Conservation (phyloP, 2,888 invertebrate species). For the Drosophila borealis region DNA sequence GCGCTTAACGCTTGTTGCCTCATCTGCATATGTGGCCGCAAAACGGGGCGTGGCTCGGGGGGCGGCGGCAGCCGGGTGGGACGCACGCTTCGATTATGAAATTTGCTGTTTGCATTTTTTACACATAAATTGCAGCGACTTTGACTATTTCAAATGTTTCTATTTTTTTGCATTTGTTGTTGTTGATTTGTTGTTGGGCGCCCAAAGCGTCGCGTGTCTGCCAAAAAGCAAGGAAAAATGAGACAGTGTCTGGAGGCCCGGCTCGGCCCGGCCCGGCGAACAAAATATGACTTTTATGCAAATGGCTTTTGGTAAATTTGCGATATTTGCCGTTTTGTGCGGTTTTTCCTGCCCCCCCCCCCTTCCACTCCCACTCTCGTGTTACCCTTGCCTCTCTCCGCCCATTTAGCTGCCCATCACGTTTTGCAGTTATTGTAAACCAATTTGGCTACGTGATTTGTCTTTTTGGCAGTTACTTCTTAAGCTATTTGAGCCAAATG, state of each 20-base stretch:
- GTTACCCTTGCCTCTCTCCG: too few relatives aligned
- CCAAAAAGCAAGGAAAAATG: constrained; percentile 46
- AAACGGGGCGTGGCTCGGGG: not conserved
- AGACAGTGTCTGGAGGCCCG: constrained; percentile 56
- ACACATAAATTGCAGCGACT: constrained; percentile 69
- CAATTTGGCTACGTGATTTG: constrained; percentile 75
- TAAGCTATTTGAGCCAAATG: constrained; percentile 53
- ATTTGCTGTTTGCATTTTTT: constrained; percentile 60
- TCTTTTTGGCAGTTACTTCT: constrained; percentile 57
- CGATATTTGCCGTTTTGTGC: constrained; percentile 44
- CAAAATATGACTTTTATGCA: constrained; percentile 79
- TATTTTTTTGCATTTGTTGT: constrained; percentile 15
- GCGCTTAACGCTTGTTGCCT: constrained; percentile 58
- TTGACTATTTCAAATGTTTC: constrained; percentile 51
- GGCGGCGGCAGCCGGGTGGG: not conserved
- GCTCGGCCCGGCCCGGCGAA: constrained; percentile 46
- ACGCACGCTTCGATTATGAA: constrained; percentile 66
- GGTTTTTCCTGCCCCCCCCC: constrained; percentile 38
- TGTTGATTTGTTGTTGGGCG: constrained; percentile 19
- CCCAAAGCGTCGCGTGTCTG: constrained; percentile 44
- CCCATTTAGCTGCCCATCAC: constrained; percentile 2
- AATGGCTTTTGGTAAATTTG: constrained; percentile 74
- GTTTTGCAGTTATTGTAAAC: constrained; percentile 72
- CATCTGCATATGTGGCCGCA: constrained; percentile 62
- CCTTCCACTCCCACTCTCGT: too few relatives aligned